Evolutionary conservation across 2,888 invertebrate genomes (phyloP).

Genomic region (Rhaphigaster nebulosa): DNA sequence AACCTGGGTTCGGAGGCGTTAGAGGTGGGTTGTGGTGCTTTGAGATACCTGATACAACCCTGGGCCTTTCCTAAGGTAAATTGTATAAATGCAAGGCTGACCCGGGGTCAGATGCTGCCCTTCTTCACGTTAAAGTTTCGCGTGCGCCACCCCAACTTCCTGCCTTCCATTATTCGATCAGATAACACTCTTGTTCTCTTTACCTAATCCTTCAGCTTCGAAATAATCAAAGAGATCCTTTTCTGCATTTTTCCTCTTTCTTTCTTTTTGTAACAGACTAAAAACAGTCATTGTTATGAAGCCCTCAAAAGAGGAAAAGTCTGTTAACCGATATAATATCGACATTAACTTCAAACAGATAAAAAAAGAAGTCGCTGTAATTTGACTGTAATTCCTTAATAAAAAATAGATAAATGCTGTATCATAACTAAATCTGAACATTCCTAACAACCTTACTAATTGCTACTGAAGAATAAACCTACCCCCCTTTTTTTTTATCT

Average conservation of each 20-base stretch:
- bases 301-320: no score
- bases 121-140: background rate
- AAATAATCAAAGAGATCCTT: background rate
- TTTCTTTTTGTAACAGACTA: background rate
- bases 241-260: background rate
- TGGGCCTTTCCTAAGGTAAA: background rate
- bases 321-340: no score
- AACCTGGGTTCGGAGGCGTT: background rate
- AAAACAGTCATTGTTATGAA: background rate
- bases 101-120: background rate
- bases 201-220: slow-evolving; percentile 24
- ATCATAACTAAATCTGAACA: no score
- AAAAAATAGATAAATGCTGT: no score
- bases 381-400: no score
- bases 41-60: background rate
- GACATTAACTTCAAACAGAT: no score
- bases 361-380: no score
- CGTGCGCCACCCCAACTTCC: background rate
- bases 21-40: background rate
- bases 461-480: no score
- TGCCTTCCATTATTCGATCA: slow-evolving; percentile 3
- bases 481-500: no score
- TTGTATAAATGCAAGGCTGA: background rate
- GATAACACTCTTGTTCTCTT: slow-evolving; percentile 9
- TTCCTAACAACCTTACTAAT: no score